These are phyloP conservation scores for Drosophila meridiana DNA, from an alignment of 2,888 invertebrate species.

Conservation along the genomic window DNA sequence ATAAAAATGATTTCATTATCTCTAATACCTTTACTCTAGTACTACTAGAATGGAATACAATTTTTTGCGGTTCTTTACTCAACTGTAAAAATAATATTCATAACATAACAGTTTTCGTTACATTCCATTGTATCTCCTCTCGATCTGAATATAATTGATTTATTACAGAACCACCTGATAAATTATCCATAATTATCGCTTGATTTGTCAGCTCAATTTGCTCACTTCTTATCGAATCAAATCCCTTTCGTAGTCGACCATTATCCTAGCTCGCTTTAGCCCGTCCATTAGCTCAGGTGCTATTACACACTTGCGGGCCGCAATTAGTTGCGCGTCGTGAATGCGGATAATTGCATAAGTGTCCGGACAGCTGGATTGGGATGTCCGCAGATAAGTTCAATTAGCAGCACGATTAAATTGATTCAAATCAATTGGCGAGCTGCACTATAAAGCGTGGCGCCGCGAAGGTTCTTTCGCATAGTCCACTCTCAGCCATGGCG, in stretches of 20 bases:
- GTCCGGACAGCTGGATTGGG: background rate
- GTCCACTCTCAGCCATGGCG: conserved; percentile 29
- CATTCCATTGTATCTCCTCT: background rate
- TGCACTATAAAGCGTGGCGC: conserved; percentile 32
- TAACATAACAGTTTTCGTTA: background rate
- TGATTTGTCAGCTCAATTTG: background rate
- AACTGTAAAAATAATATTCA: background rate
- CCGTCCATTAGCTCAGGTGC: background rate
- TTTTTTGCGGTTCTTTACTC: background rate
- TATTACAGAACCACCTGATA: background rate
- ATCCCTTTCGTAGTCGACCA: background rate
- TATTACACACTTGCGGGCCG: background rate
- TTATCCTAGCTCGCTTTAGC: background rate
- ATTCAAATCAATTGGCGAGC: conserved; percentile 52
- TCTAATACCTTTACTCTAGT: too few relatives aligned
- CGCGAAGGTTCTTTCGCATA: conserved; percentile 13
- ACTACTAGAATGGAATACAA: too few relatives aligned
- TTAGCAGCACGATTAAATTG: conserved; percentile 43
- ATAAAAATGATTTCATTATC: too few relatives aligned
- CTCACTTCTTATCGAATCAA: background rate
- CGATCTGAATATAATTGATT: background rate
- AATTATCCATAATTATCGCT: background rate
- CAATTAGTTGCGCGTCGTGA: conserved; percentile 3
- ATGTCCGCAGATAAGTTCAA: conserved; percentile 43
- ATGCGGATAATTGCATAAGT: conserved; percentile 18